Evolutionary conservation across 2,797 vertebrate genomes (phyloP), one percentile per base, ranked within the genome.

Genomic region (Oreonectes daqikongensis): DNA sequence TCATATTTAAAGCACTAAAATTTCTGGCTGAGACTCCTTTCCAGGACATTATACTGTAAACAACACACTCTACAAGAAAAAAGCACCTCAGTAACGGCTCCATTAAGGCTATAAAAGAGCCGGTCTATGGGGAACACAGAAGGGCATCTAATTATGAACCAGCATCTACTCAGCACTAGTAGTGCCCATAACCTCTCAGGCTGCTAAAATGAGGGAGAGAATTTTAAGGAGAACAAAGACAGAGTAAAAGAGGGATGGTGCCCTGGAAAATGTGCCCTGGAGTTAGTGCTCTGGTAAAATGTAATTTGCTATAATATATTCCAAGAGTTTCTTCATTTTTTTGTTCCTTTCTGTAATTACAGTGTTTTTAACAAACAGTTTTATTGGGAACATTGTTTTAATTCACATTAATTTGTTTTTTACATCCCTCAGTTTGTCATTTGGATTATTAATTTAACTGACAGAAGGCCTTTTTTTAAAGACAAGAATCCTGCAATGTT

Each of bases 141-240:
- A 65, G 38, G 35, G 35, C 14, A 42, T 42, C 63, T 24, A 42
- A 65, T 65, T 65, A 26, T 65, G 63, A 44, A 65, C 63, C 22
- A 65, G 35, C 35, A 65, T 65, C 61, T 24, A 35, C 61, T 65
- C 38, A 65, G 61, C 38, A 65, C 40, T 22, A 26, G 14, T 5
- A 44, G 38, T 20, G 24, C 18, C 30, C 30, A 12, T 11, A 35
- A 61, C 59, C 30, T 38, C 32, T 35, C 30, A 61, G 18, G 59
- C 30, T 61, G 30, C n/a, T 35, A 35, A 61, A 61, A 32, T 35
- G 59, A 35, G 59, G 28, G 18, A 61, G 30, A 30, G 57, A 28
- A 60, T 55, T 22, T 6, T 30, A 18, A 40, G 18, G 32, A 40
- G 10, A 40, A 64, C 15, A 28, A 59, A 30, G 26, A 59, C 15